Evolutionary conservation across 2,797 vertebrate species (phyloP), one percentile per base, ranked within the genome.

Genomic region (Gambelia wislizenii): DNA sequence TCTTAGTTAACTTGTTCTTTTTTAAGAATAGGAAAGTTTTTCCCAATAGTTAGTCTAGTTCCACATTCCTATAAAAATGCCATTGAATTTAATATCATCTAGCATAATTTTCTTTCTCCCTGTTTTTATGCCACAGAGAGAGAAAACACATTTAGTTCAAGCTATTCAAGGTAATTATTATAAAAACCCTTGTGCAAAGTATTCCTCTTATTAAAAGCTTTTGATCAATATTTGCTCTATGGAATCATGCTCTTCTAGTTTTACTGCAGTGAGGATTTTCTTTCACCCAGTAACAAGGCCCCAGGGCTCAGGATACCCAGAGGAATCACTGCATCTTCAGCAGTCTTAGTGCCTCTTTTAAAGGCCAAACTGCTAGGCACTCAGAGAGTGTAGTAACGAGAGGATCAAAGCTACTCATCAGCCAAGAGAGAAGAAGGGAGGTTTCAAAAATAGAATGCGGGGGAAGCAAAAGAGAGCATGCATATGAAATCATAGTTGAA

Each of bases 371-470:
- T 79, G 76, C 52, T 39, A 89, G 39, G 83, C 47, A 33, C 52
- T 80, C 77, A 6, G 6, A 6, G 64, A 59, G 61, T n/a, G 22
- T 77, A 49, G 59, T 33, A 83, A 67, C 47, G 33, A 83, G n/a
- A 74, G n/a, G 36, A 83, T 86, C 78, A 77, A 86, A 86, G 56
- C 77, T 25, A 36, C 54, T 85, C 30, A 54, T 47, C 84, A 76
- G 61, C 39, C 54, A 16, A 69, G 74, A 78, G 54, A 49, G 54
- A 39, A 80, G 76, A 56, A 82, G 49, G 16, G 22, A 86, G 67
- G 56, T 75, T 86, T 86, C 69, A 86, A 69, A 86, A 90, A 83
- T 82, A 86, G 56, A 82, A 83, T n/a, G 84, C 36, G 42, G 56
- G 84, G 84, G 56, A 86, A 61, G 76, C 22, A 59, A 81, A 86